phyloP scores from a whole-genome alignment of 1,140 invertebrate species.

The Cyclina sinensis region DNA sequence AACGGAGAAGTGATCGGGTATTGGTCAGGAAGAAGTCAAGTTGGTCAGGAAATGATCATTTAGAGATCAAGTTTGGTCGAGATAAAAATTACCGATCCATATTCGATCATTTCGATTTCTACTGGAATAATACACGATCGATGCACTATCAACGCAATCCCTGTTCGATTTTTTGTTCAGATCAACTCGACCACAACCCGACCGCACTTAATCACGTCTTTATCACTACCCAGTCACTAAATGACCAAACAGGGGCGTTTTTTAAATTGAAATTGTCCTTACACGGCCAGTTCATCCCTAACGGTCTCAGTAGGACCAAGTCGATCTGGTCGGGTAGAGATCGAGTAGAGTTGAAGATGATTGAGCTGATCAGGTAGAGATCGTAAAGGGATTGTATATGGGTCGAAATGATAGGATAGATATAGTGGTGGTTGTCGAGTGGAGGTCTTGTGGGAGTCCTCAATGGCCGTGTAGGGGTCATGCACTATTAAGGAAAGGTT shows the following conservation, averaged over 20 bases:
- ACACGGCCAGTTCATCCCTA: too few relatives aligned
- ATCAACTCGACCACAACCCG: constrained; percentile 41
- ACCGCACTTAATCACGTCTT: constrained; percentile 29
- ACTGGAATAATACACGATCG: background rate
- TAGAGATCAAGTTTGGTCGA: background rate
- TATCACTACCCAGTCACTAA: background rate
- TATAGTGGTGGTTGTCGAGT: too few relatives aligned
- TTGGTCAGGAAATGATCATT: background rate
- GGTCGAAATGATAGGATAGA: too few relatives aligned
- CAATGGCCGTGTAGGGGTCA: too few relatives aligned
- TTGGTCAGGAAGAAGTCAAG: background rate
- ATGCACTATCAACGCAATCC: constrained; percentile 17
- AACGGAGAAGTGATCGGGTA: background rate
- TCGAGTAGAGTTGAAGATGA: too few relatives aligned
- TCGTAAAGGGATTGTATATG: too few relatives aligned
- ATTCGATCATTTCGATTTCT: background rate
- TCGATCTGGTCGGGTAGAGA: too few relatives aligned
- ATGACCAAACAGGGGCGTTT: constrained; percentile 31
- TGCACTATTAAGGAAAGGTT: too few relatives aligned
- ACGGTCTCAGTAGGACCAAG: too few relatives aligned
- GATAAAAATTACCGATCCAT: constrained; percentile 1
- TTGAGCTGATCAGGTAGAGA: too few relatives aligned
- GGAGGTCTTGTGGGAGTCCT: too few relatives aligned
- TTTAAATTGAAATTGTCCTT: too few relatives aligned
- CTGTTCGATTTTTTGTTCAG: constrained; percentile 42